A percentile compares a stretch with the other conserved stretches of the same genome.
phyloP scores from a whole-genome alignment of 2,888 invertebrate genomes.

The Cantharis rufa region DNA sequence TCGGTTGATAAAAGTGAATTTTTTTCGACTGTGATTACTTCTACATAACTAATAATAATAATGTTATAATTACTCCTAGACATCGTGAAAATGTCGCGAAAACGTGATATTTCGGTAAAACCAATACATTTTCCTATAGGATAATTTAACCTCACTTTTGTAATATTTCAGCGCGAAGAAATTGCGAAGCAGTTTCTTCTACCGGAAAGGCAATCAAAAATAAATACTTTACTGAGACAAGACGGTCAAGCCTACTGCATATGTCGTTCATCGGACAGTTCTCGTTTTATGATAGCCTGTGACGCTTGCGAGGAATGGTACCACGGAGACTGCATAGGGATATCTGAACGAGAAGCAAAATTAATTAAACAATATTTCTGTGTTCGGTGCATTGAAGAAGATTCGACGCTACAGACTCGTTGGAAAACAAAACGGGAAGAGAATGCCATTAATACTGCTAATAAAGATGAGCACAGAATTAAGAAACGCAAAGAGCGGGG shows the following conservation, averaged over 20 bases:
- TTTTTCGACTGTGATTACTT: neutral
- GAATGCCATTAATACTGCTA: slow-evolving; percentile 35
- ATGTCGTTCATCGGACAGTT: slow-evolving; percentile 91
- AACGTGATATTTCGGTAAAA: slow-evolving; percentile 44
- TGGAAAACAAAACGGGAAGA: slow-evolving; percentile 53
- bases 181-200: slow-evolving; percentile 87
- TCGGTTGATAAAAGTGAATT: neutral
- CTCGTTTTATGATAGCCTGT: slow-evolving; percentile 97
- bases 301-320: slow-evolving; percentile 99
- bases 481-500: slow-evolving; percentile 46
- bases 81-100: slow-evolving; percentile 38
- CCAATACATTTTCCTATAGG: slow-evolving; percentile 34
- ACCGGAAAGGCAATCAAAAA: slow-evolving; percentile 89
- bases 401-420: slow-evolving; percentile 72
- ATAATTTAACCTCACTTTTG: neutral
- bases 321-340: slow-evolving; percentile 96
- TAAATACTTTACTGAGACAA: slow-evolving; percentile 83
- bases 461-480: slow-evolving; percentile 45
- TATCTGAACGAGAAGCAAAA: slow-evolving; percentile 91
- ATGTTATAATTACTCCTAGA: neutral
- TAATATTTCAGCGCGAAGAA: slow-evolving; percentile 73
- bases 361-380: slow-evolving; percentile 94
- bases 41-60: neutral
- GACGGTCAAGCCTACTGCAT: slow-evolving; percentile 94
- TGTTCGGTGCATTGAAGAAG: slow-evolving; percentile 80